These are phyloP conservation scores for Gracilinanus agilis DNA, from an alignment of 2,113 vertebrate species.

Conservation along the genomic window DNA sequence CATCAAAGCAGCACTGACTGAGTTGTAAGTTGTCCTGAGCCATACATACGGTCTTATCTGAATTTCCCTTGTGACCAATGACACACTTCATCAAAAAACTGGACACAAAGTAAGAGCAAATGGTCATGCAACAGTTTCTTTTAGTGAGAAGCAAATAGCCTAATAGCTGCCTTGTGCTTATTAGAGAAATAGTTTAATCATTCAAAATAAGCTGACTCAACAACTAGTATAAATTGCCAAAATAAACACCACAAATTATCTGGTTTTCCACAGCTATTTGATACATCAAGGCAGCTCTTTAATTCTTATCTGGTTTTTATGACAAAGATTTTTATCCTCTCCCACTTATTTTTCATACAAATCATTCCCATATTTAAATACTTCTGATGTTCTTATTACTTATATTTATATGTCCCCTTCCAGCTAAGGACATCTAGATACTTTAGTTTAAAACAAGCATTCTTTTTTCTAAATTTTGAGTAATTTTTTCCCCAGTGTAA, in stretches of 20 bases:
- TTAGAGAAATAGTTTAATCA: conserved; percentile 48
- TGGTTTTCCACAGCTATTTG: conserved; percentile 41
- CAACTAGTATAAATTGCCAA: conserved; percentile 23
- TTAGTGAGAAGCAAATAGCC: conserved; percentile 35
- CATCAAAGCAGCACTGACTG: too few relatives aligned
- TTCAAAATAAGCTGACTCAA: background rate
- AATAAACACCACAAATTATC: conserved; percentile 60
- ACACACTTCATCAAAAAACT: too few relatives aligned
- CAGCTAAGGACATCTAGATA: background rate
- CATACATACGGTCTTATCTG: conserved; percentile 49
- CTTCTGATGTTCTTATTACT: conserved; percentile 13
- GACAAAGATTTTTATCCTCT: conserved; percentile 50
- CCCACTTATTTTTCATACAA: too few relatives aligned
- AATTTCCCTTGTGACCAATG: conserved; percentile 54
- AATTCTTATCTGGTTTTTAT: conserved; percentile 43
- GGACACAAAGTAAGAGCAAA: too few relatives aligned
- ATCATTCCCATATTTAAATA: too few relatives aligned
- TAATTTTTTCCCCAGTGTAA: too few relatives aligned
- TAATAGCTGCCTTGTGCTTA: conserved; percentile 51
- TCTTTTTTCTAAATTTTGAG: too few relatives aligned
- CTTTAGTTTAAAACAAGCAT: too few relatives aligned
- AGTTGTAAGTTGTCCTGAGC: conserved; percentile 12
- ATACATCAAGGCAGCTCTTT: conserved; percentile 35
- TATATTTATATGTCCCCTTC: background rate
- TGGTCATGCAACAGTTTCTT: conserved; percentile 54